phyloP scores from a whole-genome alignment of 2,797 vertebrate species.

The Otolemur crassicaudatus region DNA sequence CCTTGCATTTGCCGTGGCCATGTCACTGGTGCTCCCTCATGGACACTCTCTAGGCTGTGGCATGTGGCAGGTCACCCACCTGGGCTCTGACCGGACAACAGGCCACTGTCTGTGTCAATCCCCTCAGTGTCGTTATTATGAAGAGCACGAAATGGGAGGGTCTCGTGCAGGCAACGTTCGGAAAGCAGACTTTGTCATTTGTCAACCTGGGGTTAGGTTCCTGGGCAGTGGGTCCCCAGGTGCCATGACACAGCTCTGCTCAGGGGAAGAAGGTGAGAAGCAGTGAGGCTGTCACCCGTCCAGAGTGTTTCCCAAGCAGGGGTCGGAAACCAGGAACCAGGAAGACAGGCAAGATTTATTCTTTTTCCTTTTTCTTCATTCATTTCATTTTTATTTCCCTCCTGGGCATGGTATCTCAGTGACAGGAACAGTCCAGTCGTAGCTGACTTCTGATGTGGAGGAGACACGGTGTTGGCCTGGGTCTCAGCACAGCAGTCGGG shows the following conservation, averaged over 20 bases:
- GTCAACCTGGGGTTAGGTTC: background rate
- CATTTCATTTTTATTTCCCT: background rate
- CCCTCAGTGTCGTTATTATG: background rate
- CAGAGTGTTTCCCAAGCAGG: accelerated
- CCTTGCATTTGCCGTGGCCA: background rate
- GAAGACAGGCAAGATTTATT: background rate
- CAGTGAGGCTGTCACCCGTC: accelerated
- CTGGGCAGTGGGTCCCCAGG: background rate
- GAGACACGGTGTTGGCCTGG: accelerated
- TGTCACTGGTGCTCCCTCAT: background rate
- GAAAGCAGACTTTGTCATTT: background rate
- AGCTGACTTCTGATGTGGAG: background rate
- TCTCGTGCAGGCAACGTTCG: accelerated
- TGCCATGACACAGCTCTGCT: too few species aligned
- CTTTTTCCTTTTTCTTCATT: background rate
- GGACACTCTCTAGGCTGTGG: background rate
- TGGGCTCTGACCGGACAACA: background rate
- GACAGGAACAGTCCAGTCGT: background rate
- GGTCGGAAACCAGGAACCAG: background rate
- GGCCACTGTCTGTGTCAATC: accelerated
- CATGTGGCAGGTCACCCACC: accelerated
- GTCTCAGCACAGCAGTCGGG: background rate
- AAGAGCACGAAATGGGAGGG: background rate
- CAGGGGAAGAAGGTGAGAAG: background rate
- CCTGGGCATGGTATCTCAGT: background rate